Percentiles rank a stretch among this genome's conserved stretches.
phyloP scores from a whole-genome alignment of 2,113 vertebrate species.

The Sylvicapra grimmia region DNA sequence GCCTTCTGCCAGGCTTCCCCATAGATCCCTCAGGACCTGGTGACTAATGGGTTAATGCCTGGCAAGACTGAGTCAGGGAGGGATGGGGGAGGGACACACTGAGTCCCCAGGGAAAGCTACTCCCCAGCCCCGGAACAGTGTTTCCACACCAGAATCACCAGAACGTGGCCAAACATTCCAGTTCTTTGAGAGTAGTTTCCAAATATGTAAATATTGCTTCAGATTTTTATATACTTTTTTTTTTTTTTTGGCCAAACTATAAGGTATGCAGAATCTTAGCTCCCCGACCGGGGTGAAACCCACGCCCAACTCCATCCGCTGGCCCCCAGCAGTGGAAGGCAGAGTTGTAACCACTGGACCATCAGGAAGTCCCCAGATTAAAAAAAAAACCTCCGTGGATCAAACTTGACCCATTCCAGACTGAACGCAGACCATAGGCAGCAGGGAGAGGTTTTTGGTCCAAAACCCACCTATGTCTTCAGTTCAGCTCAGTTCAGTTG shows the following conservation, averaged over 20 bases:
- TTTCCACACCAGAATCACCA: not conserved
- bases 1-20: not conserved
- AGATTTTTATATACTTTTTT: too few relatives aligned
- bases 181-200: not conserved
- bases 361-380: not conserved
- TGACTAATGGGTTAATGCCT: fast-evolving
- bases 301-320: fast-evolving
- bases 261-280: not conserved
- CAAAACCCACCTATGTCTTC: not conserved
- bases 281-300: not conserved
- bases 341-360: not conserved
- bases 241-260: not conserved
- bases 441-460: not conserved
- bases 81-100: not conserved
- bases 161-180: not conserved
- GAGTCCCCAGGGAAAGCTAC: not conserved
- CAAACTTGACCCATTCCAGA: not conserved
- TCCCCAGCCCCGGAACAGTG: fast-evolving
- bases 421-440: not conserved
- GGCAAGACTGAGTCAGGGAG: not conserved
- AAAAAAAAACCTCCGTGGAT: not conserved
- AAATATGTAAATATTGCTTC: not conserved
- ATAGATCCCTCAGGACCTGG: not conserved
- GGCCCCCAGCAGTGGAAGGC: not conserved
- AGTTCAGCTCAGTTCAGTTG: too few relatives aligned